Evolutionary conservation across 2,888 invertebrate genomes (phyloP).

Genomic region (Elegia similella): DNA sequence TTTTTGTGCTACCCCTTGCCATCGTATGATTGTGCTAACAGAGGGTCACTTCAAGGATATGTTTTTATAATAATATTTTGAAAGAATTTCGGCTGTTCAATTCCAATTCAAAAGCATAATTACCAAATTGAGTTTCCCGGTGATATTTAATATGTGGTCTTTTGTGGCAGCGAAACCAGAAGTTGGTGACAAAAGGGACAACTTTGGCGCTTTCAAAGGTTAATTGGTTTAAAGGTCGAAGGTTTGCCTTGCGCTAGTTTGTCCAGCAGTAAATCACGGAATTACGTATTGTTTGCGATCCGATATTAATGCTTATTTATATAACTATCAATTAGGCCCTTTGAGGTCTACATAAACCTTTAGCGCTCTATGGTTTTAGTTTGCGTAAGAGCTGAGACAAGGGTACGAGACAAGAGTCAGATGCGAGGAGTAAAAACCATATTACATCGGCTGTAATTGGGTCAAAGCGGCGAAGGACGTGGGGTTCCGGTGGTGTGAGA

Average conservation of each 20-base stretch:
- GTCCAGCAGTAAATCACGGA: slow-evolving; percentile 24
- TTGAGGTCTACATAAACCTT: background rate
- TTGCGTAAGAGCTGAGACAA: background rate
- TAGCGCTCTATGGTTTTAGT: background rate
- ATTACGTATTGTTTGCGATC: slow-evolving; percentile 7
- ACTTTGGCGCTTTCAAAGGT: slow-evolving; percentile 40
- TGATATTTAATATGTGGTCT: slow-evolving; percentile 1
- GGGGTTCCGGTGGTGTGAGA: slow-evolving; percentile 47
- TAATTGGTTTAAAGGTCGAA: slow-evolving; percentile 41
- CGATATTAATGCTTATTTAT: slow-evolving; percentile 3
- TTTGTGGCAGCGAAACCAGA: slow-evolving; percentile 24
- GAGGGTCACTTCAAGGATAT: slow-evolving; percentile 54
- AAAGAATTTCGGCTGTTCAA: slow-evolving; percentile 28
- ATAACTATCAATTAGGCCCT: slow-evolving; percentile 1
- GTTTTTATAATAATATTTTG: slow-evolving; percentile 61
- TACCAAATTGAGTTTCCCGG: slow-evolving; percentile 15
- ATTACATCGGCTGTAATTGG: slow-evolving; percentile 61
- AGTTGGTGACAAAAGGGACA: slow-evolving; percentile 36
- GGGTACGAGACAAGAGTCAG: slow-evolving; percentile 8
- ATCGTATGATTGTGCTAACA: slow-evolving; percentile 37
- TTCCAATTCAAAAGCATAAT: slow-evolving; percentile 10
- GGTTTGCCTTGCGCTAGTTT: slow-evolving; percentile 39
- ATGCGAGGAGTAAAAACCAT: slow-evolving; percentile 12
- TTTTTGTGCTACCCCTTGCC: slow-evolving; percentile 64
- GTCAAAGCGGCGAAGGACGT: slow-evolving; percentile 64